Evolutionary conservation across 2,888 invertebrate species (phyloP), one percentile per base, ranked within the genome.

Genomic region (Melanargia galathea): DNA sequence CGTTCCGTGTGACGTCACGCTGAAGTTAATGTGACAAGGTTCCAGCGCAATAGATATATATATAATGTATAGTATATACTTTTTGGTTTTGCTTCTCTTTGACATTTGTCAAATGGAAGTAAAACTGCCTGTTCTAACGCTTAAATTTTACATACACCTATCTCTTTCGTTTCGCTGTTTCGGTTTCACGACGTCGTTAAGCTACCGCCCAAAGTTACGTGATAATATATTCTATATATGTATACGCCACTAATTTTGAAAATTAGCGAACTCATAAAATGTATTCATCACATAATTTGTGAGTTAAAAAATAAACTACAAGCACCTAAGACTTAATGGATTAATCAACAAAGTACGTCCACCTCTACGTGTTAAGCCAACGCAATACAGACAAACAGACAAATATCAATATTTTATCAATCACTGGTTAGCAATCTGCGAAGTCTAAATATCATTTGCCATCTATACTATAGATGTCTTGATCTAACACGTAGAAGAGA

Each of bases 251-350:
- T 52, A 35, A 52, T 52, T 52, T 35, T 33, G 18, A 18, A 20
- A 52, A 52, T 52, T 52, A 52, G 52, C 52, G 7, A 52, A 11
- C 20, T 10, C 18, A 52, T 52, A 52, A 35, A 52, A 52, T 52
- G 13, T 33, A 52, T 20, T 52, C 11, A 52, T 52, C 52, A 20
- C 52, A 8, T 16, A 16, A 30, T 38, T 38, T 38, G 0, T 40
- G 16, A 7, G 40, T 30, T 16, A 10, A 30, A 18, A 1, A 24
- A 22, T 24, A 46, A 46, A 22, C 5, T 1, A 5, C 24, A 22
- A 13, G 22, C 22, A 49, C 49, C 26, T 49, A 49, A 8, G 26
- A 26, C 22, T 24, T 49, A 16, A 49, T 49, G 6, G 4, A 45
- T 10, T 49, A 10, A 18, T 30, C 16, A 49, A 16, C 16, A 49